Evolutionary conservation across 2,888 invertebrate genomes (phyloP), one percentile per base, ranked within the genome.

Genomic region (Tetranychus truncatus): DNA sequence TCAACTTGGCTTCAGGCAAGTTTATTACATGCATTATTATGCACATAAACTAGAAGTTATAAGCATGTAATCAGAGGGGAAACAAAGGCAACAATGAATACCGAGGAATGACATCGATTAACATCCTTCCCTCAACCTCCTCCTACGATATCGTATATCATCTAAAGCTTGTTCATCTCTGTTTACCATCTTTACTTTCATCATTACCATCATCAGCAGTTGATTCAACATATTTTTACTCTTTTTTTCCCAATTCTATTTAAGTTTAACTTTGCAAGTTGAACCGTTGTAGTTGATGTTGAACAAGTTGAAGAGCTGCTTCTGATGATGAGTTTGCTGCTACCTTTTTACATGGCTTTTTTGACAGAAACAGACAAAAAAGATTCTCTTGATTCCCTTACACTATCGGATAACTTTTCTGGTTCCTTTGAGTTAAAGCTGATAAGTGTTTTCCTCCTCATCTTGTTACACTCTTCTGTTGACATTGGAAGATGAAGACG

Each of bases 71-170:
- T 55, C 55, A 55, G 55, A 55, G 15, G 9, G 0, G 9, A 55
- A 9, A 55, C 55, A 55, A 55, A 55, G 15, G 15, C 9, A 9
- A 55, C 11, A 15, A 55, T 9, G 55, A 55, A 15, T 34, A 34
- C 34, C 34, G 7, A 55, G 15, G 15, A 55, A 55, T 55, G 55
- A 15, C 55, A 55, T 55, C 55, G 55, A 15, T 55, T 55, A 55
- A 55, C 55, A 55, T 6, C 55, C 15, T 15, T 15, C 15, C 55
- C 55, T 55, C 55, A 5, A 5, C 55, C 55, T 55, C 55, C 55
- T 55, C 55, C 55, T 55, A 55, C 55, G 55, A 55, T 55, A 55
- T 55, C 55, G 55, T 55, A 55, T 55, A 55, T 55, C 55, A 55
- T 55, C 15, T 55, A 34, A 34, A 34, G 3, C 34, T 55, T 55